Conservation (phyloP, 2,113 vertebrate species). For the Periophthalmodon schlosseri region DNA sequence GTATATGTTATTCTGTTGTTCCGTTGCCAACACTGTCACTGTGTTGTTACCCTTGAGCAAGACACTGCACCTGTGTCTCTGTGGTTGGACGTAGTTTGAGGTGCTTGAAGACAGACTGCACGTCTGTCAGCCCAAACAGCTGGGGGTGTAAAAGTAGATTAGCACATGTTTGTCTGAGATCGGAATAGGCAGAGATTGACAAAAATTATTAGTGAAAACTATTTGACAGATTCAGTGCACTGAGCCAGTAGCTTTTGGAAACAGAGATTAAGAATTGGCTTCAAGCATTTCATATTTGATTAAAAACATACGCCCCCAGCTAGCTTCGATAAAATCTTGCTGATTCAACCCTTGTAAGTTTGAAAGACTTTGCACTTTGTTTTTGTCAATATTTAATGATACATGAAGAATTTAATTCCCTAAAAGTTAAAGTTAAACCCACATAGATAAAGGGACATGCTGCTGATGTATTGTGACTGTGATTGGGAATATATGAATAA, state of each 20-base stretch:
- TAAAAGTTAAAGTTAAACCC: too few species aligned
- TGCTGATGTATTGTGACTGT: not conserved
- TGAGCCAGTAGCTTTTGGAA: not conserved
- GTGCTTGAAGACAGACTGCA: too few species aligned
- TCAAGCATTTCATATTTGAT: not conserved
- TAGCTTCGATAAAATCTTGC: not conserved
- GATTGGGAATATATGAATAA: not conserved
- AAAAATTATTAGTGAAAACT: not conserved
- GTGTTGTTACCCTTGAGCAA: too few species aligned
- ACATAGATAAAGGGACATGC: too few species aligned
- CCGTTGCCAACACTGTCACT: too few species aligned
- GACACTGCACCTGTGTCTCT: too few species aligned
- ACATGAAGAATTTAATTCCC: too few species aligned
- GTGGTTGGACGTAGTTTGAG: not conserved
- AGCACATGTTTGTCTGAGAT: not conserved
- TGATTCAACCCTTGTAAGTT: not conserved
- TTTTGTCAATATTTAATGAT: not conserved
- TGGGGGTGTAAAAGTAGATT: not conserved
- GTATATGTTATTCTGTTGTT: too few species aligned
- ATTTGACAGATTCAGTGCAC: not conserved
- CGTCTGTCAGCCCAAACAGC: not conserved
- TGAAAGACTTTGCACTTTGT: not conserved
- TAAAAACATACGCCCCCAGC: not conserved
- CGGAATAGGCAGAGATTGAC: not conserved
- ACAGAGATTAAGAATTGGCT: not conserved